phyloP scores from a whole-genome alignment of 2,888 invertebrate genomes.

The Hypselothyrea guttata region DNA sequence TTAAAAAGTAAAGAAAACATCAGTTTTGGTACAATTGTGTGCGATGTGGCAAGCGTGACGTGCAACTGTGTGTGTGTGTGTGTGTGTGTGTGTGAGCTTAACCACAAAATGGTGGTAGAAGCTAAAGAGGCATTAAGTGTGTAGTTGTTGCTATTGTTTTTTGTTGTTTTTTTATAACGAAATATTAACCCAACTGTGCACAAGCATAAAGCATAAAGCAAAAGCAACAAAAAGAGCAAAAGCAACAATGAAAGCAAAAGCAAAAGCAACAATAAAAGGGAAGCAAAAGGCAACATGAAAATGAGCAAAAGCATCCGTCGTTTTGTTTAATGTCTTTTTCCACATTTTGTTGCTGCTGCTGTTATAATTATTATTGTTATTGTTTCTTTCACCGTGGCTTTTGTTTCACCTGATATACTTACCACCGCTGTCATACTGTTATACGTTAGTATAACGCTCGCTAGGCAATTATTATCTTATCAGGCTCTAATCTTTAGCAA shows the following conservation, averaged over 20 bases:
- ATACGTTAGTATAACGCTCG: no score
- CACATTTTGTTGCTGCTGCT: constrained; percentile 21
- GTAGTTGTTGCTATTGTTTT: constrained; percentile 12
- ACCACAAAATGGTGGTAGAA: constrained; percentile 63
- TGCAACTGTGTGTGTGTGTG: constrained; percentile 4
- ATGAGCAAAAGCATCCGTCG: constrained; percentile 50
- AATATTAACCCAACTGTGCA: constrained; percentile 70
- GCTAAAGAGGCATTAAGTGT: constrained; percentile 52
- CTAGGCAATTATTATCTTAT: constrained; percentile 52
- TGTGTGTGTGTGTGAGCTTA: constrained; percentile 15
- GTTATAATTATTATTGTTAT: constrained; percentile 10
- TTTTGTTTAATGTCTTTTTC: constrained; percentile 47
- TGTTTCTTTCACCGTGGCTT: background rate
- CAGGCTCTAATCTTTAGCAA: constrained; percentile 61
- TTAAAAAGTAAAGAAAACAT: no score
- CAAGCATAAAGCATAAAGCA: constrained; percentile 52
- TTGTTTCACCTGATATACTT: background rate
- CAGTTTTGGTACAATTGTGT: no score
- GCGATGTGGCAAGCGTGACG: no score
- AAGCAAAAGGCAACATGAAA: constrained; percentile 20
- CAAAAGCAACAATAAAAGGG: constrained; percentile 39
- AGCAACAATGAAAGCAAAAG: constrained; percentile 24
- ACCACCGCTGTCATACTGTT: background rate
- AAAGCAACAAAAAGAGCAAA: background rate
- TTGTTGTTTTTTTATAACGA: constrained; percentile 27